Conservation (phyloP, 2,113 vertebrate genomes). For the Columbina picui region DNA sequence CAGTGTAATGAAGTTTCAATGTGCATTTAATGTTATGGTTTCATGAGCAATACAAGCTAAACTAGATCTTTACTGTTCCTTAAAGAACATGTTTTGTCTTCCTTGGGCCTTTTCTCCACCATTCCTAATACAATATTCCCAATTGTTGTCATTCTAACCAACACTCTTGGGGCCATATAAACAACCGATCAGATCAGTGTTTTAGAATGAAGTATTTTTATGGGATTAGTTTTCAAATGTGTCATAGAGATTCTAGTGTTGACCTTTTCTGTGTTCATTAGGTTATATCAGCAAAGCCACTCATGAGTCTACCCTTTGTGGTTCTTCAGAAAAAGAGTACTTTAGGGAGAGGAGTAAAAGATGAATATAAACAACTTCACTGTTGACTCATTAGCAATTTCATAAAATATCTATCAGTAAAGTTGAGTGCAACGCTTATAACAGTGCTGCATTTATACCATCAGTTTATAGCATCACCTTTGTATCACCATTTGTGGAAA, state of each 20-base stretch:
- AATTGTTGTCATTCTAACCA: neutral
- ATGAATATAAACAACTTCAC: neutral
- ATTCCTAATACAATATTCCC: neutral
- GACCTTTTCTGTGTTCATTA: neutral
- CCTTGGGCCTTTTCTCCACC: neutral
- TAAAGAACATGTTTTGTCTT: neutral
- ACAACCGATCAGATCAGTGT: neutral
- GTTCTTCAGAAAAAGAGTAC: neutral
- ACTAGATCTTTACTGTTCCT: neutral
- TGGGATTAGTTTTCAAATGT: neutral
- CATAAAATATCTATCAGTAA: neutral
- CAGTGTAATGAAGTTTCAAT: neutral
- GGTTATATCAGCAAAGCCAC: neutral
- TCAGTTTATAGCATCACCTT: neutral
- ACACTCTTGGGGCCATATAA: neutral
- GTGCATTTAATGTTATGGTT: neutral
- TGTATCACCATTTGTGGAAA: no score
- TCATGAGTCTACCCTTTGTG: neutral
- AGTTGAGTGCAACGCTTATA: neutral
- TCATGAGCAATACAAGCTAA: neutral
- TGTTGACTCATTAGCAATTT: neutral
- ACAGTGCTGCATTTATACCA: neutral
- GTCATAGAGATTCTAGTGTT: neutral
- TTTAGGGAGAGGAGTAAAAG: neutral
- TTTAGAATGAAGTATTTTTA: neutral